Evolutionary conservation across 1,140 invertebrate genomes (phyloP).

Genomic region (Lasioglossum albipes): DNA sequence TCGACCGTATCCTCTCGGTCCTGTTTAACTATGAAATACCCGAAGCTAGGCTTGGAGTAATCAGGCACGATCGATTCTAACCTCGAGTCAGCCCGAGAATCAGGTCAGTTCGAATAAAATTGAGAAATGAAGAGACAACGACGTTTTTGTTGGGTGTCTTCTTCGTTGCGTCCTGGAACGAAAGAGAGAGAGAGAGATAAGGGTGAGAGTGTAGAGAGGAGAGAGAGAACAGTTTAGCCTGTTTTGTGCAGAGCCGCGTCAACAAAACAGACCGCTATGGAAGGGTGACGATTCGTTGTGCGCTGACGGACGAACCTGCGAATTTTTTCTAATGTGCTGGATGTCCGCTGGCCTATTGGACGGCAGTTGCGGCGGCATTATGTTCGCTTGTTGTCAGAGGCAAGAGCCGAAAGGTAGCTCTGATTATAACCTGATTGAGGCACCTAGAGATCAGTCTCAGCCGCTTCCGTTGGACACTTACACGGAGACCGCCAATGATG

Average conservation of each 20-base stretch:
- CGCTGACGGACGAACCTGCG: conserved; percentile 89
- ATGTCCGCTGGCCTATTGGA: conserved; percentile 93
- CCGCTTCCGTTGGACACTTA: conserved; percentile 81
- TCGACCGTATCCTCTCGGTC: not conserved
- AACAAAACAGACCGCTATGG: conserved; percentile 78
- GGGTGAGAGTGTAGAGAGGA: not conserved
- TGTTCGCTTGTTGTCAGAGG: conserved; percentile 93
- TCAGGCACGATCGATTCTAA: not conserved
- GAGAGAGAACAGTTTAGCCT: conserved; percentile 54
- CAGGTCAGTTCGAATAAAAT: too few species aligned
- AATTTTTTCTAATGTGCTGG: conserved; percentile 96
- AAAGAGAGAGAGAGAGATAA: not conserved
- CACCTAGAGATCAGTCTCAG: conserved; percentile 84
- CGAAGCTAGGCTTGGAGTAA: conserved; percentile 59
- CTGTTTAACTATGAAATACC: conserved; percentile 3
- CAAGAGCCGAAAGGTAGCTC: conserved; percentile 83
- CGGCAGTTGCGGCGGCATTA: conserved; percentile 90
- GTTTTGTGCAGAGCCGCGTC: conserved; percentile 78
- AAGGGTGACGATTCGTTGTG: conserved; percentile 82
- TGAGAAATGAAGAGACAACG: not conserved
- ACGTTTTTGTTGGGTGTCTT: not conserved
- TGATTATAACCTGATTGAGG: conserved; percentile 80
- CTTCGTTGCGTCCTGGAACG: not conserved
- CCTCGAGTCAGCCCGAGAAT: not conserved
- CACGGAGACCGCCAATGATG: conserved; percentile 78